Conservation (phyloP, 2,113 vertebrate species). For the Notechis scutatus region DNA sequence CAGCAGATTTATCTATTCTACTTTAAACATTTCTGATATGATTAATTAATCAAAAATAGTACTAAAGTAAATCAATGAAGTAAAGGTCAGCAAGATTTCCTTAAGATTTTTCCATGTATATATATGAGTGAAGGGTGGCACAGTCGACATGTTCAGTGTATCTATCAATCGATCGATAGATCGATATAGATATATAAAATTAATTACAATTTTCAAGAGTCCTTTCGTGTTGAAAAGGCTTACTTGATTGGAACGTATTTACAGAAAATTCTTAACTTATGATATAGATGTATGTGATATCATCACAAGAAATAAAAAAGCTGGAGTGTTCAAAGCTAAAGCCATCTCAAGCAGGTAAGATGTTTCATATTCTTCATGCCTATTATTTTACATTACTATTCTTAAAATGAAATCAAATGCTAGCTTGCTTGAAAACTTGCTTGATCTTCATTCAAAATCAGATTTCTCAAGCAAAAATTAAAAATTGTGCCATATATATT, state of each 20-base stretch:
- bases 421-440: neutral
- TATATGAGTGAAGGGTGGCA: neutral
- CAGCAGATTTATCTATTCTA: neutral
- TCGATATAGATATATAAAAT: neutral
- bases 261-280: slow-evolving; percentile 75
- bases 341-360: slow-evolving; percentile 86
- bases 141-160: neutral
- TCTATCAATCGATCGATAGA: neutral
- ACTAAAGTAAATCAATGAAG: neutral
- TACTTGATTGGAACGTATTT: slow-evolving; percentile 23
- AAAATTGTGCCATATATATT: neutral
- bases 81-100: neutral
- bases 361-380: slow-evolving; percentile 7
- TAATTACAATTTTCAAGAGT: slow-evolving; percentile 9
- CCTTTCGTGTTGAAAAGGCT: neutral
- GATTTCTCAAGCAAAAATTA: neutral
- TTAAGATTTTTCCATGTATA: neutral
- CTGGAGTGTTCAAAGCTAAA: slow-evolving; percentile 77
- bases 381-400: neutral
- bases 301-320: slow-evolving; percentile 75
- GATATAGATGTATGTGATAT: slow-evolving; percentile 82
- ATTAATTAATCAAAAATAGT: neutral
- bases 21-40: neutral
- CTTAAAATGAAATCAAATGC: neutral
- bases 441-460: neutral